A percentile compares a stretch with the other conserved stretches of the same genome.
These are phyloP conservation scores for Mus pahari DNA, from an alignment of 2,113 vertebrate species.

Conservation along the genomic window DNA sequence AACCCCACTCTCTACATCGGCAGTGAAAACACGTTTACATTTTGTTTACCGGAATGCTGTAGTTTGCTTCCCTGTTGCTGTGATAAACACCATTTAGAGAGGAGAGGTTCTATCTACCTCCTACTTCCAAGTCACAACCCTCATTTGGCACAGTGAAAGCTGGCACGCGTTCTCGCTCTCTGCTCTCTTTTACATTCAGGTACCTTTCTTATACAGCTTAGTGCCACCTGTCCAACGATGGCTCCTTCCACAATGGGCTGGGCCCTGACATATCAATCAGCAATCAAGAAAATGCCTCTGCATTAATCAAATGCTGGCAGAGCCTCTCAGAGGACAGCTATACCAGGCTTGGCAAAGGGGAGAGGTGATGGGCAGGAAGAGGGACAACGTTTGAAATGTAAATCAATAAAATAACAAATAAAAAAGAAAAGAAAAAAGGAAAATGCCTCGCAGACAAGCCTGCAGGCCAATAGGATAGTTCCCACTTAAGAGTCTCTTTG, in stretches of 20 bases:
- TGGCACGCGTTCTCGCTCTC: background rate
- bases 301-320: too few species aligned
- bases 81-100: background rate
- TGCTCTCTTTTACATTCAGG: background rate
- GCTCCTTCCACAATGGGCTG: background rate
- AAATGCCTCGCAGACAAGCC: background rate
- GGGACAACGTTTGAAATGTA: too few species aligned
- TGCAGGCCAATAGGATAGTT: background rate
- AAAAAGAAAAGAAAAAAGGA: too few species aligned
- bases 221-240: background rate
- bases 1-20: slow-evolving; percentile 82
- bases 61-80: background rate
- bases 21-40: slow-evolving; percentile 81
- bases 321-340: too few species aligned
- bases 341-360: too few species aligned
- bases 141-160: background rate
- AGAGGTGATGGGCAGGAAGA: too few species aligned
- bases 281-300: background rate
- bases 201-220: background rate
- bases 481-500: background rate
- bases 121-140: background rate
- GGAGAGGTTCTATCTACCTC: too few species aligned
- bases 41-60: background rate
- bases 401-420: too few species aligned
- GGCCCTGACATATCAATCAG: background rate